A percentile compares a stretch with the other conserved stretches of the same genome.
Evolutionary conservation across 37 sponge, comb jelly and placozoan species (phyloP).

Genomic region (Mnemiopsis leidyi): DNA sequence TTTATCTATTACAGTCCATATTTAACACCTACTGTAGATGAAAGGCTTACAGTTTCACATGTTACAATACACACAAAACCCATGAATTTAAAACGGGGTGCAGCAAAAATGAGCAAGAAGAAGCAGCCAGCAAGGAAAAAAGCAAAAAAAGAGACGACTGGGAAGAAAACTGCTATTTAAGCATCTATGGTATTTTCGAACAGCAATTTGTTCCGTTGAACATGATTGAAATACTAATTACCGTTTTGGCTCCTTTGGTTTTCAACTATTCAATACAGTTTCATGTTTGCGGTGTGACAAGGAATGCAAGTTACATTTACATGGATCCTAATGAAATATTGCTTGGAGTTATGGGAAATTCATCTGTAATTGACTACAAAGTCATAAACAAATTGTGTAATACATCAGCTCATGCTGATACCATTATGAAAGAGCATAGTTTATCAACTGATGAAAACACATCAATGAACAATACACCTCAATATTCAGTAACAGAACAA

Average conservation of each 20-base stretch:
- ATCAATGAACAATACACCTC: no score
- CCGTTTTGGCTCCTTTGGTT: background rate
- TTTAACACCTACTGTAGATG: constrained; percentile 5
- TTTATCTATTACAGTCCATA: constrained; percentile 37
- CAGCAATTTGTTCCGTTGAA: background rate
- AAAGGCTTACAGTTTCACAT: background rate
- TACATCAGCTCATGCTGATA: no score
- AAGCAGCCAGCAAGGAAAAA: background rate
- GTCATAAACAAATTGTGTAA: no score
- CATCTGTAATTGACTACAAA: no score
- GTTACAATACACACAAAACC: background rate
- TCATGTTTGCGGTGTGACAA: background rate
- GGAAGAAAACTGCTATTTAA: background rate
- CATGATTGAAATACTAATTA: background rate
- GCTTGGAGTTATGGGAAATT: background rate
- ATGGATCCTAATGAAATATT: background rate
- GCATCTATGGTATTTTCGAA: background rate
- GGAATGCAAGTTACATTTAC: background rate
- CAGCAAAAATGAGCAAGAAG: background rate
- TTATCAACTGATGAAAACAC: no score
- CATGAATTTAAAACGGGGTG: background rate
- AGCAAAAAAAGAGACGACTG: background rate
- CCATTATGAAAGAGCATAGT: no score
- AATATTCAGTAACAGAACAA: no score
- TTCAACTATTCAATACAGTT: background rate